Evolutionary conservation across 2,888 invertebrate genomes (phyloP), one percentile per base, ranked within the genome.

Genomic region (Dendrolimus houi): DNA sequence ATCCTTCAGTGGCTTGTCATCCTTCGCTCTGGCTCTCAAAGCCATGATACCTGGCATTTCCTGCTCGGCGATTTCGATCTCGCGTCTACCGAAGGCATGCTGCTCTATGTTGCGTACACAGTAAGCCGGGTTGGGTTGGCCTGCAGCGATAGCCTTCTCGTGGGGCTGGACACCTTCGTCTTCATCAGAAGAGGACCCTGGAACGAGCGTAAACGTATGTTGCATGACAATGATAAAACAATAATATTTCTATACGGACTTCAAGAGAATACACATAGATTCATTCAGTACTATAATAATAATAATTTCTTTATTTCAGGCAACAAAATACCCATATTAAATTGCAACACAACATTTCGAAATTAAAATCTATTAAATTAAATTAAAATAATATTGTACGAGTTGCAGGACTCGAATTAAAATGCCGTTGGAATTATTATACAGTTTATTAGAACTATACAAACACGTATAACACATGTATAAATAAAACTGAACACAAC

Each of bases 1-100:
- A 80, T 98, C 98, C 80, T 96, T 96, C 68, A 99, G 82, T 0
- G 99, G 99, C 75, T 98, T 98, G 75, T 99, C 98, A 58, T 98
- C 97, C 57, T 95, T 93, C 1, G 98, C 98, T 62, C 98, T 92
- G 71, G 97, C 96, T 56, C 98, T 92, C 66, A 99, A 85, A 1
- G 98, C 98, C 95, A 99, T 97, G 60, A 99, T 97, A 0, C 99
- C 99, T 0, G 98, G 98, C 99, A 99, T 99, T 92, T 99, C 99
- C 91, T 99, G 98, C 77, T 99, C 98, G 0, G 99, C 99, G 64
- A 99, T 98, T 91, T 99, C 98, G 64, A 99, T 99, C 92, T 99
- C 99, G 53, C 98, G 86, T 42, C 99, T 92, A 0, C 99, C 99
- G 77, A 98, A 98, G 0, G 96, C 96, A 75, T 97, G 95, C 76